These are phyloP conservation scores for Taxidea taxus DNA, from an alignment of 2,113 vertebrate species.

Conservation along the genomic window DNA sequence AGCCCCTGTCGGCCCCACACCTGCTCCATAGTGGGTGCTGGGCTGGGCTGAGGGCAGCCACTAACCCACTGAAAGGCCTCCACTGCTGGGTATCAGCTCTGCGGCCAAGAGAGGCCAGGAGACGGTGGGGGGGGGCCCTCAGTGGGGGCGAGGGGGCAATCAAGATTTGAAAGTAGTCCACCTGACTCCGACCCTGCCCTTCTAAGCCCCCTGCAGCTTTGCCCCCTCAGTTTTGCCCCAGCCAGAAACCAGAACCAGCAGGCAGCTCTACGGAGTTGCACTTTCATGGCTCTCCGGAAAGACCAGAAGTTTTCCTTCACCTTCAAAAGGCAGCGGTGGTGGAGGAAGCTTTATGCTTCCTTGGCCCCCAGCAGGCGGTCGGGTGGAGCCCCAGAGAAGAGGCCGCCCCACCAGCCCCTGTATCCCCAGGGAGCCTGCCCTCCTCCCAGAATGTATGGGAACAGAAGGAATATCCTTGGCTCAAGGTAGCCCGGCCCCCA, in stretches of 20 bases:
- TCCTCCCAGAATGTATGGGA: not conserved
- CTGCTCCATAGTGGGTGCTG: not conserved
- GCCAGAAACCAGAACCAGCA: not conserved
- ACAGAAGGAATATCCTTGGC: not conserved
- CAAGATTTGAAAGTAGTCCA: not conserved
- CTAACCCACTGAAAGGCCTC: accelerated
- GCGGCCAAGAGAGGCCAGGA: not conserved
- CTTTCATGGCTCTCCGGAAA: not conserved
- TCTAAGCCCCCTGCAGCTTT: accelerated
- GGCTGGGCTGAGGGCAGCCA: not conserved
- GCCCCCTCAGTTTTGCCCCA: not conserved
- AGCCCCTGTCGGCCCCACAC: not conserved
- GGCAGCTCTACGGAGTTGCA: not conserved
- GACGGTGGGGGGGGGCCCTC: accelerated
- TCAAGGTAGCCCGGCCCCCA: not conserved
- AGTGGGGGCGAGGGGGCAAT: no score
- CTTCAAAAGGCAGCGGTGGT: not conserved
- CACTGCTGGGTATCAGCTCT: not conserved
- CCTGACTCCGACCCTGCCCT: not conserved
- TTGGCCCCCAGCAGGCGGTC: not conserved
- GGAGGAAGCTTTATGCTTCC: accelerated
- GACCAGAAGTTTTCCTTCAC: not conserved
- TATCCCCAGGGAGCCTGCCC: not conserved
- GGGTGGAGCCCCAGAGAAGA: not conserved
- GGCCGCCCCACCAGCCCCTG: accelerated